phyloP scores from a whole-genome alignment of 2,797 vertebrate species.

The Leptatherina wallacei region DNA sequence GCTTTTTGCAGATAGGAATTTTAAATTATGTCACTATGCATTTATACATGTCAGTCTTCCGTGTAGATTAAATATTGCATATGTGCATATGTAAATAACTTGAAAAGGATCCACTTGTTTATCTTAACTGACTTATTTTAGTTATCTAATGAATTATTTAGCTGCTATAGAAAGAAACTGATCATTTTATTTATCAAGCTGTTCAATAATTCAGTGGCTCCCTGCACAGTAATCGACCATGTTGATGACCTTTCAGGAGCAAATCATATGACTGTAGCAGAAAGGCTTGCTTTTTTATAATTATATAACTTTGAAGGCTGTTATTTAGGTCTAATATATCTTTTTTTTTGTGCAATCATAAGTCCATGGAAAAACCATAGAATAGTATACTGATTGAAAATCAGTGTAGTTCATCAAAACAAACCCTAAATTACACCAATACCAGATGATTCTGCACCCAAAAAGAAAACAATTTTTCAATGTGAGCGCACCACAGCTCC shows the following conservation, averaged over 20 bases:
- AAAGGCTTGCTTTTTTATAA: not conserved
- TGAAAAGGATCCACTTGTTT: constrained; percentile 28
- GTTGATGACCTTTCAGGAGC: not conserved
- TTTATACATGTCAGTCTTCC: constrained; percentile 26
- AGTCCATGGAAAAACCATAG: constrained; percentile 2
- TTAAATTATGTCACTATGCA: constrained; percentile 28
- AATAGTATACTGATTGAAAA: constrained; percentile 11
- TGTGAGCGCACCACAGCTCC: not conserved
- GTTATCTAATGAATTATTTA: not conserved
- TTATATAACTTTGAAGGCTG: constrained; percentile 8
- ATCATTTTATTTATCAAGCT: not conserved
- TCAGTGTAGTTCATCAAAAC: constrained; percentile 4
- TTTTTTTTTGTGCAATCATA: constrained; percentile 19
- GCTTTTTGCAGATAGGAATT: constrained; percentile 40
- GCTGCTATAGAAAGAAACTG: constrained; percentile 6
- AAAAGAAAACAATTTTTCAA: not conserved
- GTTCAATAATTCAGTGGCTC: constrained; percentile 16
- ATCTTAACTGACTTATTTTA: constrained; percentile 19
- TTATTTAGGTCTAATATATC: not conserved
- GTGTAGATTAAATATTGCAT: not conserved
- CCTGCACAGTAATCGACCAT: not conserved
- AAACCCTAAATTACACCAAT: not conserved
- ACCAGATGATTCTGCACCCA: not conserved
- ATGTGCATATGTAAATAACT: constrained; percentile 9
- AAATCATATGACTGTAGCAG: constrained; percentile 1